Evolutionary conservation across 2,797 vertebrate species (phyloP), one percentile per base, ranked within the genome.

Genomic region (Poecile montanus): DNA sequence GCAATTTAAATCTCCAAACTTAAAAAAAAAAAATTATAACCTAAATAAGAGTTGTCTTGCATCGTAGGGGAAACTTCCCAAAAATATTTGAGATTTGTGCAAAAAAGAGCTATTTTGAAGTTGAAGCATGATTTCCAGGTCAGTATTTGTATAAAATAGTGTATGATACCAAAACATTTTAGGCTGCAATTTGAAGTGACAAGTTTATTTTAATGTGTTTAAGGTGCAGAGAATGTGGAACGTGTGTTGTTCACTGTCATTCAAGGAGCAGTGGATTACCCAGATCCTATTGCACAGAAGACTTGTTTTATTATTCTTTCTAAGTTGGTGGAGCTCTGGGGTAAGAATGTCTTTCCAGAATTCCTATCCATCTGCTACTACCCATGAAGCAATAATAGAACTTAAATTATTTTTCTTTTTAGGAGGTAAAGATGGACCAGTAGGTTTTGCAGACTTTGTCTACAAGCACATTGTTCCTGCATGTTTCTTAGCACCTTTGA

Each of bases 261-360:
- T 97, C 99, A 99, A 98, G 99, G 99, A 70, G 99, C 99, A 2
- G 99, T 99, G 51, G 99, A 99, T 79, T 99, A 99, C 90, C 99
- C 99, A 19, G 99, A 99, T 97, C 99, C 99, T 47, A 98, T 99
- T 92, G 99, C 99, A 29, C 99, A 99, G 98, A 99, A 99, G 83
- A 99, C 99, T n/a, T 99, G 99, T 96, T 99, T 99, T 97, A 99
- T 99, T 96, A 99, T 99, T 94, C 99, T 99, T 27, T 98, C 99
- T 45, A 98, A 98, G 91, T 91, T 99, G 94, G 99, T 99, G 90
- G 99, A 99, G 94, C 98, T 99, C 86, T 99, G 99, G 99, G 99
- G 99, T 99, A 98, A 98, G 98, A 32, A 36, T 38, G 16, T 60
- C 36, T 88, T 95, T 51, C 26, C 13, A 5, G 53, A 53, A 61